A percentile compares a stretch with the other conserved stretches of the same genome.
Evolutionary conservation across 53 echinoderm and acorn worm genomes (phyloP).

Genomic region (Astropecten irregularis): DNA sequence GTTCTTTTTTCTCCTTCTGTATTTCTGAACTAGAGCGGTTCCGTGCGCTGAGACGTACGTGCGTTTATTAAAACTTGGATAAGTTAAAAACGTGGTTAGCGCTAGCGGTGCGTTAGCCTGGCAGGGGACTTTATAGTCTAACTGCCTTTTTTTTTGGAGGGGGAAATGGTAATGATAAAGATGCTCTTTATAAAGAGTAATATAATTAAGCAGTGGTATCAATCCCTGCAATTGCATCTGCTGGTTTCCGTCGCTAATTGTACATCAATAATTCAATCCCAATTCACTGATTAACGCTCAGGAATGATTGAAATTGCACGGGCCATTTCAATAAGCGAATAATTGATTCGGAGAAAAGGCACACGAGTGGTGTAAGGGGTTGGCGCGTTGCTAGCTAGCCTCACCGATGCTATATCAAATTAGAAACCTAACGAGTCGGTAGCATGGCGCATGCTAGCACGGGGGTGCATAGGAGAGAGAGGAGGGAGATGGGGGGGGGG

Average conservation of each 20-base stretch:
- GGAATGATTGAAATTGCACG: conserved; percentile 58
- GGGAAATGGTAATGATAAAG: conserved; percentile 11
- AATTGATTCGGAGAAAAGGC: conserved; percentile 17
- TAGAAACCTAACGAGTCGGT: background rate
- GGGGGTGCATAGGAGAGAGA: too few relatives aligned
- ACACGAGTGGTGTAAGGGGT: conserved; percentile 14
- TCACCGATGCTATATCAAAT: conserved; percentile 29
- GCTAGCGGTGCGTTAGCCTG: too few relatives aligned
- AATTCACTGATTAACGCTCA: conserved; percentile 54
- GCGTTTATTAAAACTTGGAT: conserved; percentile 26
- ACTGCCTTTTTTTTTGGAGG: too few relatives aligned
- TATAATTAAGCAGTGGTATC: conserved; percentile 52
- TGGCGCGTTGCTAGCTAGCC: conserved; percentile 57
- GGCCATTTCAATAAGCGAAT: conserved; percentile 55
- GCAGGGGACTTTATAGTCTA: too few relatives aligned
- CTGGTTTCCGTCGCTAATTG: conserved; percentile 46
- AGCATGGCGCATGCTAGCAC: background rate
- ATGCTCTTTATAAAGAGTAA: conserved; percentile 17
- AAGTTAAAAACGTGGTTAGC: conserved; percentile 13
- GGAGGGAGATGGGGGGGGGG: too few relatives aligned
- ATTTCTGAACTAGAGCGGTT: background rate
- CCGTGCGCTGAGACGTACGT: conserved; percentile 8
- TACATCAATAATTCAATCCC: conserved; percentile 57
- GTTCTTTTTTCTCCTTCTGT: background rate
- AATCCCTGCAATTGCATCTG: conserved; percentile 51